phyloP scores from a whole-genome alignment of 2,888 invertebrate genomes.

The Archips crataeganus region DNA sequence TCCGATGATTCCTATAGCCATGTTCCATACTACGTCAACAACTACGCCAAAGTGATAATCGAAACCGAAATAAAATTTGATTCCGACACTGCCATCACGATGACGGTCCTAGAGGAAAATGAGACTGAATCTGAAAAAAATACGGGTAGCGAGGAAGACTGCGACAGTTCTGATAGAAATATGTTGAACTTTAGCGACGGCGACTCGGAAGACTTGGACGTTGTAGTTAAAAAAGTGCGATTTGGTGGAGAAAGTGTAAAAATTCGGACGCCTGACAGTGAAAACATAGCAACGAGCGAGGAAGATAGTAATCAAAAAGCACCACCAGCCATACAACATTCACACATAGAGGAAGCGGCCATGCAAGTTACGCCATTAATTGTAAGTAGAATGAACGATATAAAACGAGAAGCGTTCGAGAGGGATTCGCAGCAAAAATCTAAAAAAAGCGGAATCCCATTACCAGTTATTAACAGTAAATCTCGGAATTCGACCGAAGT shows the following conservation, averaged over 20 bases:
- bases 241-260: constrained; percentile 96
- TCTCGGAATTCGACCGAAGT: constrained; percentile 53
- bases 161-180: constrained; percentile 77
- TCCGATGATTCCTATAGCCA: constrained; percentile 87
- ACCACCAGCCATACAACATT: constrained; percentile 51
- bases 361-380: constrained; percentile 60
- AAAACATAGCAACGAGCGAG: constrained; percentile 87
- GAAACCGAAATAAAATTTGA: constrained; percentile 94
- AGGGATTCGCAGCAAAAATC: constrained; percentile 56
- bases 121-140: constrained; percentile 78
- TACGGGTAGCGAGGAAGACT: constrained; percentile 76
- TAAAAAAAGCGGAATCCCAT: constrained; percentile 76
- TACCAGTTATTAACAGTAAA: constrained; percentile 73
- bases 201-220: constrained; percentile 86
- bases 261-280: constrained; percentile 94
- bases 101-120: constrained; percentile 92
- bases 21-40: constrained; percentile 69
- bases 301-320: constrained; percentile 71
- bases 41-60: constrained; percentile 89
- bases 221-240: constrained; percentile 89
- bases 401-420: constrained; percentile 66
- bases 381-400: constrained; percentile 68
- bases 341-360: constrained; percentile 55
- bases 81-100: constrained; percentile 92
- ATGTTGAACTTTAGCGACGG: constrained; percentile 87